Evolutionary conservation across 2,797 vertebrate species (phyloP), one percentile per base, ranked within the genome.

Genomic region (Tauraco hartlaubi): DNA sequence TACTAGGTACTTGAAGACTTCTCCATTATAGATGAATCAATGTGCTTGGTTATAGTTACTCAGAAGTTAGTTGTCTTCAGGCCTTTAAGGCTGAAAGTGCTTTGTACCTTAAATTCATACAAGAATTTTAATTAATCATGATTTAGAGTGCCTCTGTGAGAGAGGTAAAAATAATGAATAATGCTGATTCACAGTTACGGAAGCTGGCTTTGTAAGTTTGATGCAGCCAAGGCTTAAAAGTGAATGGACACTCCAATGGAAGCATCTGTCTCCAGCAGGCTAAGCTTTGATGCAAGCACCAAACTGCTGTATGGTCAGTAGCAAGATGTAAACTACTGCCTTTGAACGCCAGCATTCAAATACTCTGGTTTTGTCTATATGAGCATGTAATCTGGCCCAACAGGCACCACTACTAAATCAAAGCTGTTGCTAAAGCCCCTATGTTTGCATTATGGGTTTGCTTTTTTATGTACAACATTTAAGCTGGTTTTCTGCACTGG

Each of bases 361-460:
- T 25, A 5, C 31, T 67, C 33, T 48, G 25, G 6, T 41, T 80
- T 35, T 61, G 23, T 81, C 33, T 81, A 21, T 29, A 25, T 15
- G 13, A 61, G 11, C 46, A 54, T 4, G 11, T 33, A 41, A 39
- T 41, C 46, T 61, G 54, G 6, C 33, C 16, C 22, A 64, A 55
- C 12, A 62, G 21, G 11, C n/a, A 55, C 41, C 8, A 28, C 26
- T 79, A 58, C 35, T 51, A 66, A 78, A 43, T 56, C 66, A 56
- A 64, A 58, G 58, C 13, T 58, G 17, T 63, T 78, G 48, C 33
- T 63, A 72, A 63, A 49, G 20, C 18, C 12, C 9, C 43, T 56
- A 37, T 4, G 14, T 39, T 54, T 46, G 15, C 28, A 61, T 54
- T 39, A 28, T 0, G 21, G 3, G 0, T 21, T 62, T 75, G 35